Conservation (phyloP, 1,140 invertebrate genomes). For the Hylaeus anthracinus region DNA sequence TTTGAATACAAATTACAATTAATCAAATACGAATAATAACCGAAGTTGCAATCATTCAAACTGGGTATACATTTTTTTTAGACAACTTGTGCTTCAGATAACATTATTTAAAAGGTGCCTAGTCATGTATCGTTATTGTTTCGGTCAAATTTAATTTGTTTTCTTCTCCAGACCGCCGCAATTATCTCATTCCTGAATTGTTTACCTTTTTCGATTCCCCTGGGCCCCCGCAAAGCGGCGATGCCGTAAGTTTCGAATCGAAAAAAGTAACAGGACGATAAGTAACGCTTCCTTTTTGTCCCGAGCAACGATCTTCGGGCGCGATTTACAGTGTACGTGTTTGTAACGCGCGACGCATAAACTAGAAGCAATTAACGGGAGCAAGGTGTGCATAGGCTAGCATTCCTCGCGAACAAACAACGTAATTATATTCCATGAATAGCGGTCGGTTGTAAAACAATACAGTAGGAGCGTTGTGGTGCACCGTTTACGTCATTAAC, state of each 20-base stretch:
- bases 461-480: background rate
- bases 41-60: too few relatives aligned
- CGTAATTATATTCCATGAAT: background rate
- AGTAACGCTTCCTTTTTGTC: background rate
- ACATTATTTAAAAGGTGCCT: too few relatives aligned
- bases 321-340: background rate
- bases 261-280: background rate
- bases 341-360: background rate
- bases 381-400: background rate
- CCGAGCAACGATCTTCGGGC: too few relatives aligned
- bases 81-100: too few relatives aligned
- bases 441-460: slow-evolving; percentile 3
- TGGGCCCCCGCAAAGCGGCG: too few relatives aligned
- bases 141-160: background rate
- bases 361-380: slow-evolving; percentile 1
- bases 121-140: background rate
- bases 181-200: background rate
- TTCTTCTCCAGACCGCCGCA: background rate
- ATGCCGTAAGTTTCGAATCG: background rate
- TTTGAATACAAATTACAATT: too few relatives aligned
- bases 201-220: background rate
- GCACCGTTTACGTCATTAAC: background rate
- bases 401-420: background rate
- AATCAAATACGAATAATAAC: too few relatives aligned
- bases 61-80: too few relatives aligned